Base-by-base conservation (phyloP, 2,888 invertebrate species). In the Amiota communis region DNA sequence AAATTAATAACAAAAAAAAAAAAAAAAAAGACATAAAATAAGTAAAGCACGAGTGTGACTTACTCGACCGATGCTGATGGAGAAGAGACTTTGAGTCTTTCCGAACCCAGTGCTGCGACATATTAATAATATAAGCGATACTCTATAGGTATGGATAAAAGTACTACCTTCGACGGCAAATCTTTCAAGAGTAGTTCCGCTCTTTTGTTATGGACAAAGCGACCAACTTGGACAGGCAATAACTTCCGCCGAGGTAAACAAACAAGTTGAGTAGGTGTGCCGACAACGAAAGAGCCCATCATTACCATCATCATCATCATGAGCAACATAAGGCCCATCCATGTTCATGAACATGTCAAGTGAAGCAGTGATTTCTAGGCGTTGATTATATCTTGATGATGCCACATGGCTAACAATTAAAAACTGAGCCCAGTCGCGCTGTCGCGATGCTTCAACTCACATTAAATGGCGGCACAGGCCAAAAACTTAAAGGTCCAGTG, bases 181-280 rank as follows among this genome's bases (percentile, higher is more conserved):
- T 88, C 89, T 89, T 88, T 89, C 88, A 86, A 89, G 87, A 89
- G 89, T 89, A 89, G 89, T 89, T 89, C 89, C 89, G 89, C 87
- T 87, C 81, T 87, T 85, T 88, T 88, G 87, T 87, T 83, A 17
- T 57, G 15, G 57, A 57, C 57, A 17, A 36, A 36, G 12, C 12
- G 17, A 9, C 23, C 63, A 71, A 20, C 46, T 20, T 15, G 36
- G 71, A 76, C 71, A 61, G 72, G 71, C 63, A 72, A 71, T 49
- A 36, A 72, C 67, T 75, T 75, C 75, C 75, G 75, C 63, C 36
- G 63, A n/a, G 12, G 63, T 17, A 11, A 59, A 17, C 59, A 59
- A 17, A 17, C 15, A 15, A 17, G 36, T 36, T n/a, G 64, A 49
- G 49, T 49, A 53, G 67, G 67, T 53, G 67, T 68, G 67, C 53